These are phyloP conservation scores for Phoebastria nigripes DNA, from an alignment of 2,797 vertebrate genomes.

Conservation along the genomic window DNA sequence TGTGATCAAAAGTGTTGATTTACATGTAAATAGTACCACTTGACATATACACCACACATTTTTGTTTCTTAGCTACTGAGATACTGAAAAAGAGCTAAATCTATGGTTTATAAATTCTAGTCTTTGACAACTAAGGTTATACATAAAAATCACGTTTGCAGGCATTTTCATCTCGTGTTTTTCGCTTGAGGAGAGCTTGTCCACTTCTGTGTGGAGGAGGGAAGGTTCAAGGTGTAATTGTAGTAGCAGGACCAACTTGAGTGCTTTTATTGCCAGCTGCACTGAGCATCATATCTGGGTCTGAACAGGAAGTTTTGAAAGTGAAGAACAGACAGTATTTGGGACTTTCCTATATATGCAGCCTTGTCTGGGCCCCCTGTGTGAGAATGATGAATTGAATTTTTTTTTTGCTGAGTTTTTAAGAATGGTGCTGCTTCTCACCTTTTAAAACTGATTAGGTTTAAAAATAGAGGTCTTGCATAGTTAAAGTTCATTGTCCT, in stretches of 20 bases:
- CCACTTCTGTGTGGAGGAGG: background rate
- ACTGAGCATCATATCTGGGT: background rate
- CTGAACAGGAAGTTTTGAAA: background rate
- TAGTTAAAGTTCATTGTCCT: background rate
- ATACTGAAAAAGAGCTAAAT: background rate
- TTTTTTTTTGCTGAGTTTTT: background rate
- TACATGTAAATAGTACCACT: background rate
- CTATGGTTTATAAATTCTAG: background rate
- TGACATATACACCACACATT: accelerated
- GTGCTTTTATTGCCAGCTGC: background rate
- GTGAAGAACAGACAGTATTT: background rate
- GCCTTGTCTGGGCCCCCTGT: background rate
- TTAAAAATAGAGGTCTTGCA: background rate
- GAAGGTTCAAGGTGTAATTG: background rate
- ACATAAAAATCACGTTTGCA: background rate
- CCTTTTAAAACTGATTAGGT: background rate
- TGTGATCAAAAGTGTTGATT: background rate
- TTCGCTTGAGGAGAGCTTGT: background rate
- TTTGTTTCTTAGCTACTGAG: background rate
- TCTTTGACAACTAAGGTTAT: background rate
- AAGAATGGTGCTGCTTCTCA: background rate
- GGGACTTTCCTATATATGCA: background rate
- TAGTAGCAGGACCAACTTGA: background rate
- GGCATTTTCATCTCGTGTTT: background rate
- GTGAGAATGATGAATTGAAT: background rate